Conservation (phyloP, 2,888 invertebrate genomes). For the Aphidius colemani region DNA sequence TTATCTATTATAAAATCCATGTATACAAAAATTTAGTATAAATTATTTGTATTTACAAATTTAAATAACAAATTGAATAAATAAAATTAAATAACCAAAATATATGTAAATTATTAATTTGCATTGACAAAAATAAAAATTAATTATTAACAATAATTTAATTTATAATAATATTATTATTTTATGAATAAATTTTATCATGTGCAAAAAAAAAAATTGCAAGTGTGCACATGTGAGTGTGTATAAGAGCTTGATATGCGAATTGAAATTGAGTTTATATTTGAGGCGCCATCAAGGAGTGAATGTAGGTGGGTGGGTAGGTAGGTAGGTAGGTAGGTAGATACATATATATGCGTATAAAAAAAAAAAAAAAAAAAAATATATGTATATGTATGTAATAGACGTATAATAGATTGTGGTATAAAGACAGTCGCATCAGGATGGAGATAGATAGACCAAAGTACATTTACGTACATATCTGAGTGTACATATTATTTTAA, state of each 20-base stretch:
- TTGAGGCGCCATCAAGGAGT: constrained; percentile 47
- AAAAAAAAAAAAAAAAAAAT: neutral
- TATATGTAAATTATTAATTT: too few species aligned
- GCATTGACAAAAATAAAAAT: neutral
- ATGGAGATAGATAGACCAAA: too few species aligned
- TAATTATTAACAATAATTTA: too few species aligned
- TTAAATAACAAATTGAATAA: neutral
- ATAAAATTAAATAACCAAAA: too few species aligned
- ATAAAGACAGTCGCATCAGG: too few species aligned
- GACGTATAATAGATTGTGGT: too few species aligned
- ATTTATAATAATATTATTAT: too few species aligned
- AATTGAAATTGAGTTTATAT: neutral
- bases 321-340: constrained; percentile 54
- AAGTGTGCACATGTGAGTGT: constrained; percentile 9
- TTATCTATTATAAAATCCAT: neutral
- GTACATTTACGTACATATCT: constrained; percentile 6
- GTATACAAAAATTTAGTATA: neutral
- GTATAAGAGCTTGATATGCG: neutral
- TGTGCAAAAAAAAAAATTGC: neutral
- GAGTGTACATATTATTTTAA: constrained; percentile 21
- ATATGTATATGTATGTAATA: neutral
- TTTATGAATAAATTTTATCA: too few species aligned
- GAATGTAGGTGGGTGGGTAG: constrained; percentile 59
- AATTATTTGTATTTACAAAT: neutral
- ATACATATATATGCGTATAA: constrained; percentile 21